phyloP scores from a whole-genome alignment of 2,888 invertebrate genomes.

The Sesamia inferens region DNA sequence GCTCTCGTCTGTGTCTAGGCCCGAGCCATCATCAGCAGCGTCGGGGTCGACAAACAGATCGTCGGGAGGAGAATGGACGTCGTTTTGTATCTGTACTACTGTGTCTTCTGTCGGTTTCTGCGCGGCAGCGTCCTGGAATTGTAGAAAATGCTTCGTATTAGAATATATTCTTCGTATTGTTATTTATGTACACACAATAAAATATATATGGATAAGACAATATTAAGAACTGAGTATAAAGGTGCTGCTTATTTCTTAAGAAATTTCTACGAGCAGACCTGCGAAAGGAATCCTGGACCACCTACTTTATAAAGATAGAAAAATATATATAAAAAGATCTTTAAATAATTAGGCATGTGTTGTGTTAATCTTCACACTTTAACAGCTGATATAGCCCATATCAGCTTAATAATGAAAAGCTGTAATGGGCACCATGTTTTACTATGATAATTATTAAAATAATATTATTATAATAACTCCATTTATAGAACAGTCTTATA shows the following conservation, averaged over 20 bases:
- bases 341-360: background rate
- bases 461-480: background rate
- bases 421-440: conserved; percentile 1
- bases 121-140: conserved; percentile 83
- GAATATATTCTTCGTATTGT: background rate
- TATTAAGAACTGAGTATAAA: too few species aligned
- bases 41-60: conserved; percentile 92
- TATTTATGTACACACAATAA: too few species aligned
- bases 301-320: too few species aligned
- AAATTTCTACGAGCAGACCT: too few species aligned
- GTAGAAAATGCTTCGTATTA: conserved; percentile 33
- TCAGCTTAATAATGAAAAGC: background rate
- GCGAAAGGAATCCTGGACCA: background rate
- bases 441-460: background rate
- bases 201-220: too few species aligned
- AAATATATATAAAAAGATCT: background rate
- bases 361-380: background rate
- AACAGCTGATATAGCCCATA: background rate
- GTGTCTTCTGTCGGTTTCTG: conserved; percentile 78
- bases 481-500: conserved; percentile 17
- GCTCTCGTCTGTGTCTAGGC: conserved; percentile 94
- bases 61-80: conserved; percentile 85
- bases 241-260: too few species aligned
- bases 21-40: conserved; percentile 92
- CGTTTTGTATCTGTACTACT: conserved; percentile 77